Evolutionary conservation across 2,113 vertebrate species (phyloP), one percentile per base, ranked within the genome.

Genomic region (Malaclemys terrapin): DNA sequence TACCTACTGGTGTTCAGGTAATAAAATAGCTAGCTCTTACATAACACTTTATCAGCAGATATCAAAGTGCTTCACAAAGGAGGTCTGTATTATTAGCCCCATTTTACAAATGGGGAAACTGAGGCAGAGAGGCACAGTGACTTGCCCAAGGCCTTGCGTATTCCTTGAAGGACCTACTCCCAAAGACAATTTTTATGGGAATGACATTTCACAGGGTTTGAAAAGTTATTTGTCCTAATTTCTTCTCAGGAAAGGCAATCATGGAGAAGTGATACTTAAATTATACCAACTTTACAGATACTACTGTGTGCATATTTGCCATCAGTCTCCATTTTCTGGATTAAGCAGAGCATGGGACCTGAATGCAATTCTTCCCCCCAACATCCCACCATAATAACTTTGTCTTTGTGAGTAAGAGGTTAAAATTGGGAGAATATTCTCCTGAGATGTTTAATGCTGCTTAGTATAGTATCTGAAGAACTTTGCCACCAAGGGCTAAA

Each of bases 131-230:
- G 9, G 57, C 27, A 10, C 8, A 2, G 25, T 62, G 57, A 29
- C 57, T 29, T 62, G 11, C 56, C 56, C 25, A 57, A 29, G 25
- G 25, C 25, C n/a, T 38, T 20, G 38, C 54, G 25, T 59, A n/a
- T 57, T 57, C 56, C 56, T 6, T 1, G 85, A 31, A 69, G 27
- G 38, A 5, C 9, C n/a, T 0, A 2, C 2, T 4, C 16, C 0
- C 78, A 84, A 85, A 80, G n/a, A 82, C 29, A 2, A 25, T 76
- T 91, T 69, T 84, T 75, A 80, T 84, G 72, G 56, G 80, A 13
- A 49, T 4, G 4, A 1, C 69, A 91, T 59, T 83, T 27, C 84
- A 49, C 11, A 38, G 47, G 12, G n/a, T 42, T 84, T 29, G 49
- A 59, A 54, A 10, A 85, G 53, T 1, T 62, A 31, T 62, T 62